Conservation (phyloP, 2,888 invertebrate species). For the Meghimatium bilineatum region DNA sequence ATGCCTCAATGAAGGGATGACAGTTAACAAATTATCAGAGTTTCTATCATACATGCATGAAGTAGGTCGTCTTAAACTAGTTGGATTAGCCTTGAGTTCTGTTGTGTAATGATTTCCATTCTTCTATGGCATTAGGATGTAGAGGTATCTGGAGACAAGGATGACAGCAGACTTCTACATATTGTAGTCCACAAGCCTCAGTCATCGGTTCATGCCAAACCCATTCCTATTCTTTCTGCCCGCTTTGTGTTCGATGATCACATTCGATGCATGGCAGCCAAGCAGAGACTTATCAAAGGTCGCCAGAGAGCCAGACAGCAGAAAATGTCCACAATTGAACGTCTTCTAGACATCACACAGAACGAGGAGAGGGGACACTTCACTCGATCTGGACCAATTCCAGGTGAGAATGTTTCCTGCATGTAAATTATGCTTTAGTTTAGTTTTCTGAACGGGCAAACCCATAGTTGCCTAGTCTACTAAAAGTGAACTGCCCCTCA, state of each 20-base stretch:
- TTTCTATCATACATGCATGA: too few species aligned
- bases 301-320: constrained; percentile 93
- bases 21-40: too few species aligned
- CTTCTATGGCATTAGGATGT: constrained; percentile 83
- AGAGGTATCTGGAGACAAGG: constrained; percentile 95
- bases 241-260: constrained; percentile 97
- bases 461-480: too few species aligned
- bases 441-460: neutral
- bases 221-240: constrained; percentile 73
- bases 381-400: constrained; percentile 61
- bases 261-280: constrained; percentile 99
- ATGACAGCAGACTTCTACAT: constrained; percentile 95
- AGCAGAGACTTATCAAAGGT: constrained; percentile 85
- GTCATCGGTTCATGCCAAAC: constrained; percentile 80
- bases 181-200: constrained; percentile 89
- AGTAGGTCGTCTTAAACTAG: too few species aligned
- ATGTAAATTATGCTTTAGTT: neutral
- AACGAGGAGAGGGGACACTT: constrained; percentile 52
- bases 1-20: too few species aligned
- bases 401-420: constrained; percentile 56
- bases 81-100: too few species aligned
- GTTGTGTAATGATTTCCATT: constrained; percentile 7
- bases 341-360: constrained; percentile 84
- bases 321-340: constrained; percentile 97
- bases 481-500: too few species aligned